Conservation (phyloP, 2,797 vertebrate species). For the Paguma larvata region DNA sequence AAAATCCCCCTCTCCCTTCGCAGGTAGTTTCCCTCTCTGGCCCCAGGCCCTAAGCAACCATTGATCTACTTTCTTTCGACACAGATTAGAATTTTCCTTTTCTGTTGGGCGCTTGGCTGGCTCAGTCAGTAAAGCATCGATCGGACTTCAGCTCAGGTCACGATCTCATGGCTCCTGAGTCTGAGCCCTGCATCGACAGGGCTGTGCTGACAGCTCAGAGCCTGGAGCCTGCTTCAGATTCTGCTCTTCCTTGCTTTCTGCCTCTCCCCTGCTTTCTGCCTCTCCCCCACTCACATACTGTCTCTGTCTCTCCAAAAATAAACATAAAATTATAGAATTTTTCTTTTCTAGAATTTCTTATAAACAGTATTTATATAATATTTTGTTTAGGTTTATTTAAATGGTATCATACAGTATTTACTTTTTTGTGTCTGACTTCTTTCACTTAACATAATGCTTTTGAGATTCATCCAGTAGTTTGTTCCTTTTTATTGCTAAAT, state of each 20-base stretch:
- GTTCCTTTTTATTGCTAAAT: constrained; percentile 6
- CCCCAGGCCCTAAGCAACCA: neutral
- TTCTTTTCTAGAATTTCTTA: neutral
- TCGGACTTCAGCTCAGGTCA: too few relatives aligned
- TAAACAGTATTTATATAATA: neutral
- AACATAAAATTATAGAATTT: neutral
- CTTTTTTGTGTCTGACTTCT: neutral
- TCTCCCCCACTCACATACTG: too few relatives aligned
- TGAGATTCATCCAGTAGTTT: neutral
- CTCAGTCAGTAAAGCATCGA: too few relatives aligned
- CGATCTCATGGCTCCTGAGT: too few relatives aligned
- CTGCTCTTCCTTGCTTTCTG: too few relatives aligned
- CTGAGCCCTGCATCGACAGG: too few relatives aligned
- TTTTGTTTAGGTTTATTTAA: neutral
- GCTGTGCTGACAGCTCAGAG: too few relatives aligned
- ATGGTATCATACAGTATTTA: neutral
- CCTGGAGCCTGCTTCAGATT: too few relatives aligned
- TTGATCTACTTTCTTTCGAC: neutral
- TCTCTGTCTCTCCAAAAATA: too few relatives aligned
- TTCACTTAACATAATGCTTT: neutral
- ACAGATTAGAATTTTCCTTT: neutral
- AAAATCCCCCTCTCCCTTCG: neutral
- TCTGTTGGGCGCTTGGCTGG: too few relatives aligned
- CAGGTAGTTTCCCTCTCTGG: neutral
- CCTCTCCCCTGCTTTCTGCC: too few relatives aligned